Evolutionary conservation across 2,797 vertebrate species (phyloP).

Genomic region (Botia almorhae): DNA sequence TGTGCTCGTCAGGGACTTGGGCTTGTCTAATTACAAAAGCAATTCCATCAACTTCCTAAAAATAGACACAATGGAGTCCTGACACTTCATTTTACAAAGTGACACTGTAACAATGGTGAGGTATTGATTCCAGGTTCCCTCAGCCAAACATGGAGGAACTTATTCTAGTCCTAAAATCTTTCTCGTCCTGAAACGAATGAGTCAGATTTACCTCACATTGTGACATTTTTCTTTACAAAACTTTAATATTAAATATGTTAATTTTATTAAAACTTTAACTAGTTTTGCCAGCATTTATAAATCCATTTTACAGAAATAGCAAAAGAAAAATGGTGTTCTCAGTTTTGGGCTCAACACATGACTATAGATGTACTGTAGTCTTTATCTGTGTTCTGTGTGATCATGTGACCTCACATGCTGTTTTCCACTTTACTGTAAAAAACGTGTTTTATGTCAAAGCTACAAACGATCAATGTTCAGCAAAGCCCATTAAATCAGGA

Average conservation of each 20-base stretch:
- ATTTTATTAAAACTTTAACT: too few relatives aligned
- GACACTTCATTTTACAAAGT: slow-evolving; percentile 67
- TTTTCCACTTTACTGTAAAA: background rate
- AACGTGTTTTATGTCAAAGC: background rate
- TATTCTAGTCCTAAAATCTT: background rate
- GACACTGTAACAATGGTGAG: slow-evolving; percentile 45
- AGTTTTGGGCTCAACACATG: too few relatives aligned
- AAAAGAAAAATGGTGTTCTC: too few relatives aligned
- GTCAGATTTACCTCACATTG: background rate
- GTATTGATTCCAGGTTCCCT: slow-evolving; percentile 57
- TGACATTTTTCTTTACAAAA: background rate
- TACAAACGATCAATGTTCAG: background rate
- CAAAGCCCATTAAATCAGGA: background rate
- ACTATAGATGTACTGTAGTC: too few relatives aligned
- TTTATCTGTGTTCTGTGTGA: too few relatives aligned
- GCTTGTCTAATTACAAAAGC: slow-evolving; percentile 65
- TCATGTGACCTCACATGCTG: background rate
- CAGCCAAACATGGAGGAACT: slow-evolving; percentile 30
- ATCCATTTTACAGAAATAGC: too few relatives aligned
- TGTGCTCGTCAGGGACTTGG: slow-evolving; percentile 56
- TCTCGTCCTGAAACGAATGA: background rate
- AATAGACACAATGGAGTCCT: slow-evolving; percentile 56
- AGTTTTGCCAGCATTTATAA: too few relatives aligned
- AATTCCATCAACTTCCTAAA: slow-evolving; percentile 58
- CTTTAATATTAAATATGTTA: too few relatives aligned